phyloP scores from a whole-genome alignment of 2,888 invertebrate genomes.

The Ischnus inquisitorius region DNA sequence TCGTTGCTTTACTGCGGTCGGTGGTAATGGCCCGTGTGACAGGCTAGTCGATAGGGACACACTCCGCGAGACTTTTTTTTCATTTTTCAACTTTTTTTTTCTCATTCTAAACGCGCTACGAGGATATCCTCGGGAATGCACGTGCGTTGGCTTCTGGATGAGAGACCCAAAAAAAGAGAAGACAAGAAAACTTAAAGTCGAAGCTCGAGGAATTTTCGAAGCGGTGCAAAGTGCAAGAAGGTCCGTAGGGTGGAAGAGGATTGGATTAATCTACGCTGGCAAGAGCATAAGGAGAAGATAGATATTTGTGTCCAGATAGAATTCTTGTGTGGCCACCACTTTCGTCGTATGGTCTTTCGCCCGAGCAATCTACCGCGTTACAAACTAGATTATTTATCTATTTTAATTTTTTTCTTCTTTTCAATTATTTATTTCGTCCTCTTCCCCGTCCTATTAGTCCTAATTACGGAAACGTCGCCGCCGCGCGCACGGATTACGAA shows the following conservation, averaged over 20 bases:
- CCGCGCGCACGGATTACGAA: constrained; percentile 5
- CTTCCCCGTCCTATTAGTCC: constrained; percentile 49
- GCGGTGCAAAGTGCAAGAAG: constrained; percentile 58
- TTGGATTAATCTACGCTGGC: constrained; percentile 51
- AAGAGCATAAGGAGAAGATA: constrained; percentile 47
- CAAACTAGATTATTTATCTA: neutral
- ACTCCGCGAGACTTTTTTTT: constrained; percentile 64
- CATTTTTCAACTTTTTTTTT: neutral
- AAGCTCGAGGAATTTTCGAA: constrained; percentile 64
- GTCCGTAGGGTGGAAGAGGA: constrained; percentile 12
- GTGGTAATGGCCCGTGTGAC: constrained; percentile 70
- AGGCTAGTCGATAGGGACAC: constrained; percentile 70
- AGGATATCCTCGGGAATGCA: constrained; percentile 53
- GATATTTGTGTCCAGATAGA: constrained; percentile 52
- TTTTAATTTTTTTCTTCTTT: neutral
- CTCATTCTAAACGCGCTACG: constrained; percentile 1
- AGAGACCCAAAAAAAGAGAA: constrained; percentile 10
- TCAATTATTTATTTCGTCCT: neutral
- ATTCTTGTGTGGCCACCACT: constrained; percentile 42
- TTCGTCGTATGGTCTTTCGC: neutral
- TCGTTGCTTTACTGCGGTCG: constrained; percentile 67
- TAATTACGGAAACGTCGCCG: constrained; percentile 57
- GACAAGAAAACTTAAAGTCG: constrained; percentile 12
- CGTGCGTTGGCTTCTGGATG: constrained; percentile 57
- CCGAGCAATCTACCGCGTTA: neutral